Evolutionary conservation across 64 coral and sea anemone species (phyloP), one percentile per base, ranked within the genome.

Genomic region (Montipora foliosa): DNA sequence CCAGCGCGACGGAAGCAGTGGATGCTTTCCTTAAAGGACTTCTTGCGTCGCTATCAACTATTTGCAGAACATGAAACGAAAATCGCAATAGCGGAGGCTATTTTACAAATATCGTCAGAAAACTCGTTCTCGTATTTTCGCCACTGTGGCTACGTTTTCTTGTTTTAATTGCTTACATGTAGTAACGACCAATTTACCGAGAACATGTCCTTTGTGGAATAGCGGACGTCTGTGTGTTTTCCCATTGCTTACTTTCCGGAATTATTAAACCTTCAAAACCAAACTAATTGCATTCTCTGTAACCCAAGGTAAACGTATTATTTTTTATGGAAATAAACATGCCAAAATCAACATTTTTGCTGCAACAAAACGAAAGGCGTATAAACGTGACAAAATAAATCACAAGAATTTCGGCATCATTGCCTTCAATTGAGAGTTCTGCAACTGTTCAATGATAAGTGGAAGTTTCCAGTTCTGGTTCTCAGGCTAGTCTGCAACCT

Each of bases 391-490:
- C 0, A 70, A 70, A 70, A 70, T n/a, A 70, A 70, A n/a, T 70
- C 67, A 70, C 67, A 70, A 8, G 14, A 70, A 70, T 70, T 70
- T 70, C 67, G 67, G 67, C 82, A 86, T 86, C 25, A 13, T 67
- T 68, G 82, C 47, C 67, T 87, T 71, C 69, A 74, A 22, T 8
- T 87, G 45, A 17, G 83, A 71, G 62, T 70, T 87, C 67, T 87
- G 8, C 72, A 66, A 74, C 49, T 87, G 24, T 47, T 87, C 55
- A 16, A 87, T 87, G 17, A 87, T 87, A 44, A 71, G 22, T 37
- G 83, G 83, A 47, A 87, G 83, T 71, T 48, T 67, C 64, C 60
- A 87, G 66, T 87, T 62, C 19, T 87, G 49, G 76, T 37, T 45
- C 76, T 78, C 78, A 72, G 49, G 6, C 70, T 70, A 88, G 12